Percentiles rank a stretch among this genome's conserved stretches.
Evolutionary conservation across 2,888 invertebrate species (phyloP).

Genomic region (Chrysolina haemoptera): DNA sequence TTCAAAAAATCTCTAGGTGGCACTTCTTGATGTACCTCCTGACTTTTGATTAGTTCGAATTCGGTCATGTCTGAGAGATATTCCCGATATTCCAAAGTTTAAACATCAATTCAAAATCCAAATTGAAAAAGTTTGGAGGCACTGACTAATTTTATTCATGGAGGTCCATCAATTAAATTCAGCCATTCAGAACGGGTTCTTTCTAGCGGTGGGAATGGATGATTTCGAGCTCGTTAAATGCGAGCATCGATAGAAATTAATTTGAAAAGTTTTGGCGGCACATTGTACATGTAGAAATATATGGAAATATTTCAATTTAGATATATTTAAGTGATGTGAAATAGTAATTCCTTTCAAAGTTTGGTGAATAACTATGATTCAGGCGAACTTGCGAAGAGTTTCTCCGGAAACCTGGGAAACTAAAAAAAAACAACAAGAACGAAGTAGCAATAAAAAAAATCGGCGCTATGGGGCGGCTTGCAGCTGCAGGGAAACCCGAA

Average conservation of each 20-base stretch:
- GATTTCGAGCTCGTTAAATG: conserved; percentile 44
- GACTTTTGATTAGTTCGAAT: background rate
- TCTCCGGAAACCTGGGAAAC: too few relatives aligned
- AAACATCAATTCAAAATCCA: conserved; percentile 38
- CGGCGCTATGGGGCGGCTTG: too few relatives aligned
- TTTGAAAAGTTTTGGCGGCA: conserved; percentile 22
- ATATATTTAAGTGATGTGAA: too few relatives aligned
- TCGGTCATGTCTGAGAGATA: background rate
- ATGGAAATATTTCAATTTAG: too few relatives aligned
- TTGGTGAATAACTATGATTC: too few relatives aligned
- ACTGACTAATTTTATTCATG: conserved; percentile 48
- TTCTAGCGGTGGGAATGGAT: conserved; percentile 43
- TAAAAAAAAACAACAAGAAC: too few relatives aligned
- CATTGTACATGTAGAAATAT: background rate
- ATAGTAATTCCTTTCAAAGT: too few relatives aligned
- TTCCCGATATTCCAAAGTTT: conserved; percentile 25
- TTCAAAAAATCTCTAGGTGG: too few relatives aligned
- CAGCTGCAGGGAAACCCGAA: too few relatives aligned
- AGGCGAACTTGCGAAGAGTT: too few relatives aligned
- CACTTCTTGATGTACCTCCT: too few relatives aligned
- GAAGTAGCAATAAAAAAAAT: too few relatives aligned
- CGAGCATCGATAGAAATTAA: conserved; percentile 40
- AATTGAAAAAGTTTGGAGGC: conserved; percentile 47
- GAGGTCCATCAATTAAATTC: conserved; percentile 49
- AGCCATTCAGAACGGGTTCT: conserved; percentile 45